Evolutionary conservation across 1,140 invertebrate genomes (phyloP).

Genomic region (Rhyacophila brunnea): DNA sequence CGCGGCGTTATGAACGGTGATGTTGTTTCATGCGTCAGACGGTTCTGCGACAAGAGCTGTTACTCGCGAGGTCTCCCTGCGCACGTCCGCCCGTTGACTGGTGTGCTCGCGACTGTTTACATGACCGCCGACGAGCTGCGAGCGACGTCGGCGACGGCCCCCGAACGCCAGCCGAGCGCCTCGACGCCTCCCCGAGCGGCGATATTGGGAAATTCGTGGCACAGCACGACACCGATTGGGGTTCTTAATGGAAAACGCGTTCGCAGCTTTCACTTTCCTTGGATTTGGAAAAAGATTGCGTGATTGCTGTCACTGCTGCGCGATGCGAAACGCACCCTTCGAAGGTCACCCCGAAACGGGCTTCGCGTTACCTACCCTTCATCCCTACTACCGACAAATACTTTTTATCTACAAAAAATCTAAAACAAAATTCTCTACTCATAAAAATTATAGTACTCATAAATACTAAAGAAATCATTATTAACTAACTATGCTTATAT

Average conservation of each 20-base stretch:
- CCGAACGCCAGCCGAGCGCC: not conserved
- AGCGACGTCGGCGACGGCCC: not conserved
- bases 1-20: conserved; percentile 8
- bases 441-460: too few relatives aligned
- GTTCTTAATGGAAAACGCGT: conserved; percentile 1
- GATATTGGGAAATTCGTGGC: not conserved
- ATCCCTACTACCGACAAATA: too few relatives aligned
- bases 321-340: too few relatives aligned
- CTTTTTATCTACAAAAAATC: too few relatives aligned
- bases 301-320: not conserved
- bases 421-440: too few relatives aligned
- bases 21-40: too few relatives aligned
- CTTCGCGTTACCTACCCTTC: too few relatives aligned
- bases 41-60: not conserved
- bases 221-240: conserved; percentile 1
- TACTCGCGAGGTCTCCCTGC: not conserved
- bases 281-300: not conserved
- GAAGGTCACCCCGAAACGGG: too few relatives aligned
- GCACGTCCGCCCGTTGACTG: not conserved
- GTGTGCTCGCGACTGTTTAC: not conserved
- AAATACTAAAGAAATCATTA: too few relatives aligned
- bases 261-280: not conserved
- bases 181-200: not conserved
- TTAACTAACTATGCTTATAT: too few relatives aligned
- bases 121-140: not conserved